These are phyloP conservation scores for Elymnias hypermnestra DNA, from an alignment of 1,140 invertebrate genomes.

Conservation along the genomic window DNA sequence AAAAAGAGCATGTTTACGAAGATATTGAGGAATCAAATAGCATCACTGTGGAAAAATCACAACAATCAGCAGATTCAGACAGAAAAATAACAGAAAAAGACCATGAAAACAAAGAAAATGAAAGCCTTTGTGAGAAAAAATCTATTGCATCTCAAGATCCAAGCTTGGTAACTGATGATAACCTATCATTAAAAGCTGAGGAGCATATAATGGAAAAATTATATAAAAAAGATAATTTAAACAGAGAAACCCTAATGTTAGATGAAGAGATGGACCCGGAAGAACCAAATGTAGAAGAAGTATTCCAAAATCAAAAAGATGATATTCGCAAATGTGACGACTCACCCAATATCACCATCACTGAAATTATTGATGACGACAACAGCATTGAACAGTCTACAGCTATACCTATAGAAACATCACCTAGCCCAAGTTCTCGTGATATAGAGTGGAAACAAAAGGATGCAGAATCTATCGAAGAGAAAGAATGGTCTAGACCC, in stretches of 20 bases:
- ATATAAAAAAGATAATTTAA: constrained; percentile 44
- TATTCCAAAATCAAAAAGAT: constrained; percentile 57
- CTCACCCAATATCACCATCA: constrained; percentile 71
- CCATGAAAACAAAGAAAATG: constrained; percentile 44
- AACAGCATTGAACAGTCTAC: constrained; percentile 40
- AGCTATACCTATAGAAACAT: constrained; percentile 51
- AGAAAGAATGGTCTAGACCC: constrained; percentile 65
- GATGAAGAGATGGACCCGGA: constrained; percentile 57
- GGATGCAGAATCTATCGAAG: constrained; percentile 33
- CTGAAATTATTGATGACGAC: constrained; percentile 67
- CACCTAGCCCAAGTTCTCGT: constrained; percentile 51
- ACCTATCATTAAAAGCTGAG: constrained; percentile 59
- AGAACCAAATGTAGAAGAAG: constrained; percentile 62
- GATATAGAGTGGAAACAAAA: constrained; percentile 36
- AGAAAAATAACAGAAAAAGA: constrained; percentile 23
- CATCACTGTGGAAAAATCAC: constrained; percentile 31
- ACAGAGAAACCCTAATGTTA: constrained; percentile 47
- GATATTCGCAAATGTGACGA: constrained; percentile 45
- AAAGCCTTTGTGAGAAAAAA: constrained; percentile 54
- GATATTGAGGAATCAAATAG: constrained; percentile 71
- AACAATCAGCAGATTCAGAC: constrained; percentile 33
- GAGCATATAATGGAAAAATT: constrained; percentile 66
- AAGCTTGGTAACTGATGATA: constrained; percentile 62
- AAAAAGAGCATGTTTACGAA: constrained; percentile 78
- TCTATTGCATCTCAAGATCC: constrained; percentile 61